Conservation (phyloP, 1,140 invertebrate genomes). For the Saccostrea echinata region DNA sequence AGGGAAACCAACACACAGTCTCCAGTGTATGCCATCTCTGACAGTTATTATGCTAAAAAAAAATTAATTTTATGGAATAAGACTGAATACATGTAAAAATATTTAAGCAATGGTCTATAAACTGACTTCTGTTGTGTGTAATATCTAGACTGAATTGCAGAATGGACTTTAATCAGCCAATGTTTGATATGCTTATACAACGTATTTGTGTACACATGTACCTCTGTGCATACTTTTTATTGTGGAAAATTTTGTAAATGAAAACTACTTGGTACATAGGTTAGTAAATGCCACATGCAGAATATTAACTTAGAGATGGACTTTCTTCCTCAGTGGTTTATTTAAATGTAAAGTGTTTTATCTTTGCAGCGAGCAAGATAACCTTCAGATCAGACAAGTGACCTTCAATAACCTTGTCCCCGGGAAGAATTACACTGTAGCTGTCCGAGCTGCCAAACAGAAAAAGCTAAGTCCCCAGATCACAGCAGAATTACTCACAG, state of each 20-base stretch:
- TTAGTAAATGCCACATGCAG: too few relatives aligned
- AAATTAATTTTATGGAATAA: too few relatives aligned
- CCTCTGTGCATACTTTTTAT: too few relatives aligned
- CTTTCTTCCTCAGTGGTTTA: too few relatives aligned
- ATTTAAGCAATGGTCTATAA: too few relatives aligned
- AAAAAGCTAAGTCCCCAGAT: conserved; percentile 46
- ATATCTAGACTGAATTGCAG: too few relatives aligned
- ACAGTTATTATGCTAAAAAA: background rate
- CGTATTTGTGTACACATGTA: too few relatives aligned
- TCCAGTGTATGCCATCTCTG: conserved; percentile 47
- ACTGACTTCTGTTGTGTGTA: background rate
- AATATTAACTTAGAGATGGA: too few relatives aligned
- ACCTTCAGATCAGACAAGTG: conserved; percentile 37
- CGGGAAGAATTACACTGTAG: conserved; percentile 57
- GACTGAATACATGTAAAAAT: too few relatives aligned
- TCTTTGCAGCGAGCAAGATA: conserved; percentile 47
- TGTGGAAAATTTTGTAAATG: too few relatives aligned
- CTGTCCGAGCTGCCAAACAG: conserved; percentile 47
- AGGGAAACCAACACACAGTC: conserved; percentile 49
- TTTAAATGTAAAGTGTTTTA: background rate
- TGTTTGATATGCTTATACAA: too few relatives aligned
- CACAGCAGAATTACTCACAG: conserved; percentile 54
- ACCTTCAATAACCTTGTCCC: conserved; percentile 55
- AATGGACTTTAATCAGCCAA: background rate
- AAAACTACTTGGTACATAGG: too few relatives aligned